Conservation (phyloP, 64 coral and sea anemone genomes). For the Porites australiensis region DNA sequence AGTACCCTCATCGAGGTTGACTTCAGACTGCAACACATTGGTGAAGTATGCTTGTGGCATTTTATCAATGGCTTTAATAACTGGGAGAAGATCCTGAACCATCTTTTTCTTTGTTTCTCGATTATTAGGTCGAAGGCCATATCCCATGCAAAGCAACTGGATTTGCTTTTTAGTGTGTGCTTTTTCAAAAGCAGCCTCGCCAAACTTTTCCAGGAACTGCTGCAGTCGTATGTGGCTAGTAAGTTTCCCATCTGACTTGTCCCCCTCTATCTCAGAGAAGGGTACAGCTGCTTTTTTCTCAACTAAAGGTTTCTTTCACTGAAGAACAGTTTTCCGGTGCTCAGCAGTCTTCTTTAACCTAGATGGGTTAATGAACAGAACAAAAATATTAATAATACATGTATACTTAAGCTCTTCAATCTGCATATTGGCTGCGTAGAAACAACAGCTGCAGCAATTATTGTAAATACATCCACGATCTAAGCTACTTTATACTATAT, state of each 20-base stretch:
- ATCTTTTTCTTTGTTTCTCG: slow-evolving; percentile 23
- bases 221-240: not conserved
- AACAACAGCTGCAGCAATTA: not conserved
- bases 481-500: not conserved
- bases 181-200: slow-evolving; percentile 22
- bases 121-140: not conserved
- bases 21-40: slow-evolving; percentile 11
- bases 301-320: slow-evolving; percentile 19
- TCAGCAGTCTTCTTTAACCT: slow-evolving; percentile 45
- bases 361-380: too few relatives aligned
- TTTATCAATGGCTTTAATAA: not conserved
- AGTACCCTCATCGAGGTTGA: not conserved
- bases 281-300: slow-evolving; percentile 38
- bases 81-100: not conserved
- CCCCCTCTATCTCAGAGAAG: slow-evolving; percentile 10
- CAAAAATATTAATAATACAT: too few relatives aligned
- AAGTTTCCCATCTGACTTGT: not conserved
- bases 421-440: too few relatives aligned
- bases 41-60: slow-evolving; percentile 29
- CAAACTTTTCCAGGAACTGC: slow-evolving; percentile 34
- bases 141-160: slow-evolving; percentile 24
- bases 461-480: not conserved
- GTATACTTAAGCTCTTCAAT: too few relatives aligned
- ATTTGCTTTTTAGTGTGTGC: slow-evolving; percentile 13
- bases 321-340: slow-evolving; percentile 34